Evolutionary conservation across 2,113 vertebrate genomes (phyloP).

Genomic region (Coturnix japonica): DNA sequence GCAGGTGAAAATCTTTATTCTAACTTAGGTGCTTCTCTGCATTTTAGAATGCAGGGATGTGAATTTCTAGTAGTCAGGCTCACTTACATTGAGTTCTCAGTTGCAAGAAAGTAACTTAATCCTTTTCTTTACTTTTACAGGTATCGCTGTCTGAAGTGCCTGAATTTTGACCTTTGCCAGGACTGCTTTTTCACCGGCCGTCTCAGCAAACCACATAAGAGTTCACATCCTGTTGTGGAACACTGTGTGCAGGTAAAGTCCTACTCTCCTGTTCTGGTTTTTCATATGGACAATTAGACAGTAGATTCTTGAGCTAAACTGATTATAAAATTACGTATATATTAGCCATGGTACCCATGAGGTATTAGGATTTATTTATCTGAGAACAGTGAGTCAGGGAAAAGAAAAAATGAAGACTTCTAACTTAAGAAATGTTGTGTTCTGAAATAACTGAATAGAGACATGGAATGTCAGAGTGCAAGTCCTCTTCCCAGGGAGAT

Average conservation of each 20-base stretch:
- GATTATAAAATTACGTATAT: neutral
- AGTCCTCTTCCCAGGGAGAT: neutral
- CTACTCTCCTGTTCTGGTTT: neutral
- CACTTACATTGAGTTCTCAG: neutral
- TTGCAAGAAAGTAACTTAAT: neutral
- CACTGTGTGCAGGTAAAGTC: constrained; percentile 80
- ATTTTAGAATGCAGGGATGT: neutral
- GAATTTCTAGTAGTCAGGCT: neutral
- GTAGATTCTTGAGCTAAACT: neutral
- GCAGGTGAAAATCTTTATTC: neutral
- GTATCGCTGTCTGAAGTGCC: constrained; percentile 87
- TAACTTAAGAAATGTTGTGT: neutral
- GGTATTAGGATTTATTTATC: neutral
- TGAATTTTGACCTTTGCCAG: constrained; percentile 87
- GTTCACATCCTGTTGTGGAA: constrained; percentile 80
- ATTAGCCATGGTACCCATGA: neutral
- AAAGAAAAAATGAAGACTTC: neutral
- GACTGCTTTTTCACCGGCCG: constrained; percentile 81
- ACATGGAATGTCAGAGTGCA: neutral
- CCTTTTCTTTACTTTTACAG: constrained; percentile 59
- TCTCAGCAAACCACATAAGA: constrained; percentile 79
- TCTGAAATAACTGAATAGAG: neutral
- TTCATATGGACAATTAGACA: neutral
- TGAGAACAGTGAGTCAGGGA: neutral
- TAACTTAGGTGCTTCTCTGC: neutral